These are phyloP conservation scores for Aldabrachelys gigantea DNA, from an alignment of 2,113 vertebrate genomes.

Conservation along the genomic window DNA sequence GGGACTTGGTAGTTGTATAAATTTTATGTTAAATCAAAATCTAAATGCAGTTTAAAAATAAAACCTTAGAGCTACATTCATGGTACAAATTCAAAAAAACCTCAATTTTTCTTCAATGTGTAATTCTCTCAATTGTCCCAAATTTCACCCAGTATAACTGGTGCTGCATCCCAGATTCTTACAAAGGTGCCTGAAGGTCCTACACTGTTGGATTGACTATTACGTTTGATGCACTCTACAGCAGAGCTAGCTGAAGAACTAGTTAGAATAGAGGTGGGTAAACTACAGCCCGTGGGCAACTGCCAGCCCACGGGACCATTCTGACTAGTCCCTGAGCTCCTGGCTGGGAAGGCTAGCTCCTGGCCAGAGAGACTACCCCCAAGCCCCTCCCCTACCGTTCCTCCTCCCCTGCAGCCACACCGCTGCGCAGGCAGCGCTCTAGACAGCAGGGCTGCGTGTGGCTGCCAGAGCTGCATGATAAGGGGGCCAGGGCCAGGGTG, in stretches of 20 bases:
- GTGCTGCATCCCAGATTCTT: background rate
- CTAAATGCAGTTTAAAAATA: background rate
- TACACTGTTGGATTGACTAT: rapidly evolving
- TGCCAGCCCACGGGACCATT: too few species aligned
- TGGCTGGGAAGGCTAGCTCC: too few species aligned
- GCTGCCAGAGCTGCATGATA: too few species aligned
- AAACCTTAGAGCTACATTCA: background rate
- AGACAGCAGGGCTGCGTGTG: too few species aligned
- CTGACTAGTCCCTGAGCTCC: too few species aligned
- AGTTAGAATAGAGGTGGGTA: background rate
- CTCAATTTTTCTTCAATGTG: rapidly evolving
- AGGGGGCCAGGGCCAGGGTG: too few species aligned
- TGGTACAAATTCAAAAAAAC: background rate
- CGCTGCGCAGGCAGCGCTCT: too few species aligned
- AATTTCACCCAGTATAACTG: background rate
- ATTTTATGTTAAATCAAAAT: background rate
- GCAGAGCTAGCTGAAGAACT: background rate
- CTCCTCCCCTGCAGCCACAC: too few species aligned
- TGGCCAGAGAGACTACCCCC: too few species aligned
- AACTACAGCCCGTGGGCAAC: too few species aligned
- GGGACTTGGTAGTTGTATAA: background rate
- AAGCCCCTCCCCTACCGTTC: too few species aligned
- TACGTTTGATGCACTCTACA: rapidly evolving
- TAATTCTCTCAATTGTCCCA: rapidly evolving
- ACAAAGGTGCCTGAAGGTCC: background rate